phyloP scores from a whole-genome alignment of 2,888 invertebrate species.

The Itoplectis maculator region DNA sequence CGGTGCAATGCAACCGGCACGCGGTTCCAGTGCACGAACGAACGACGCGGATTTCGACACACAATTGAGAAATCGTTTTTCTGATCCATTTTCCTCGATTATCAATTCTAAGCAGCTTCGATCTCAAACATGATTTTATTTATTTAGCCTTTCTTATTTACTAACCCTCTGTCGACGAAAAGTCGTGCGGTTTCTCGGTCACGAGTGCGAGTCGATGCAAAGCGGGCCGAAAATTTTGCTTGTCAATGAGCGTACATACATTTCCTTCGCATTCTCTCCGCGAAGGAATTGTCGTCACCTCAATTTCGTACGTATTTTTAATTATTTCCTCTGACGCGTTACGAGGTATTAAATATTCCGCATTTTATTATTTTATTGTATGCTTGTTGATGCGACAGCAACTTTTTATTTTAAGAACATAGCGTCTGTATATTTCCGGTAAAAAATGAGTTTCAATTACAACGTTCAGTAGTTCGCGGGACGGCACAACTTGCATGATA shows the following conservation, averaged over 20 bases:
- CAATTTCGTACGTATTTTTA: too few relatives aligned
- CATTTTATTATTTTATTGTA: too few relatives aligned
- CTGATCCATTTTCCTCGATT: constrained; percentile 41
- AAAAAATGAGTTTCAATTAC: too few relatives aligned
- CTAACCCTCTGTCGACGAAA: not conserved
- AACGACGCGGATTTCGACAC: constrained; percentile 1
- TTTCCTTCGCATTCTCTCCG: too few relatives aligned
- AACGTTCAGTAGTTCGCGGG: too few relatives aligned
- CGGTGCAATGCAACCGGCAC: constrained; percentile 10
- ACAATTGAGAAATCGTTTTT: constrained; percentile 45
- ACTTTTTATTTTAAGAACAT: too few relatives aligned
- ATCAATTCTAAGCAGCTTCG: constrained; percentile 42
- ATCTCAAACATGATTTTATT: constrained; percentile 4
- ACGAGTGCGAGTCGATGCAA: not conserved
- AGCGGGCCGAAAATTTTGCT: not conserved
- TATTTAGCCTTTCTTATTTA: not conserved
- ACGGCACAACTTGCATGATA: too few relatives aligned
- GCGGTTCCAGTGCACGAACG: not conserved
- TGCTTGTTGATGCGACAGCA: not conserved
- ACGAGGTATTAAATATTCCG: too few relatives aligned
- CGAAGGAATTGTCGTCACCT: too few relatives aligned
- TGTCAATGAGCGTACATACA: too few relatives aligned
- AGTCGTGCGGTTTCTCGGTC: not conserved
- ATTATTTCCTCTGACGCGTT: too few relatives aligned
- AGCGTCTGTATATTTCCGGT: too few relatives aligned